Base-by-base conservation (phyloP, 2,888 invertebrate species). In the Dynastes maya region DNA sequence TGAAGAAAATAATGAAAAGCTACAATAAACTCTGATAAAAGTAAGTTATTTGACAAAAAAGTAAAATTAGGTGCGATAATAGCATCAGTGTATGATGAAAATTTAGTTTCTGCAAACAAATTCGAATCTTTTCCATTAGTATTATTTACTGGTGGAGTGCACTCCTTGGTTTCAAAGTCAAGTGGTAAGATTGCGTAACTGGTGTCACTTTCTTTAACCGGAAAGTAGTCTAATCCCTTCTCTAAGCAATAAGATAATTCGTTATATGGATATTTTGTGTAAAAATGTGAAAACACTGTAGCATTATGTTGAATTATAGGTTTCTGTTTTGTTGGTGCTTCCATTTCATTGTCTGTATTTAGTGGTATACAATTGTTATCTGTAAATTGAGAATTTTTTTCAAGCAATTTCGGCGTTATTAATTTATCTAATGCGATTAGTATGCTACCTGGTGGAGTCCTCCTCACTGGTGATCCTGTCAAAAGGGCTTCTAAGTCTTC, bases 401-500 rank as follows among this genome's bases (percentile, higher is more conserved):
- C 72, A 74, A 74, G 27, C 72, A 61, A 74, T 74, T 74, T 45
- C 72, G 72, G 40, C 63, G 13, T 27, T 22, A 61, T n/a, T 29
- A 45, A 8, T 74, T 61, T 61, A 40, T 74, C 45, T 58, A 72
- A 72, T 37, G 58, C 72, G 72, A 58, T 22, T 74, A 29, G 40
- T 58, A n/a, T 61, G 72, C 72, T 74, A 74, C 72, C 72, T 74
- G 72, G 72, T 74, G 72, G 61, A 74, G 72, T 45, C 61, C 72
- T 72, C 61, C 72, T 58, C 29, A 61, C 72, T 37, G 72, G 72
- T 22, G 72, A 72, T 72, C 72, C 72, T 3, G 72, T 61, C 22
- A 74, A 61, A 22, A 74, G 32, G 16, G 71, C 55, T 37, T 71
- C 61, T 11, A 61, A 11, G 45, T 58, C 61, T 40, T 74, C 72